Percentiles rank a stretch among this genome's conserved stretches.
phyloP scores from a whole-genome alignment of 2,888 invertebrate genomes.

The Drosophila nr. fundita region DNA sequence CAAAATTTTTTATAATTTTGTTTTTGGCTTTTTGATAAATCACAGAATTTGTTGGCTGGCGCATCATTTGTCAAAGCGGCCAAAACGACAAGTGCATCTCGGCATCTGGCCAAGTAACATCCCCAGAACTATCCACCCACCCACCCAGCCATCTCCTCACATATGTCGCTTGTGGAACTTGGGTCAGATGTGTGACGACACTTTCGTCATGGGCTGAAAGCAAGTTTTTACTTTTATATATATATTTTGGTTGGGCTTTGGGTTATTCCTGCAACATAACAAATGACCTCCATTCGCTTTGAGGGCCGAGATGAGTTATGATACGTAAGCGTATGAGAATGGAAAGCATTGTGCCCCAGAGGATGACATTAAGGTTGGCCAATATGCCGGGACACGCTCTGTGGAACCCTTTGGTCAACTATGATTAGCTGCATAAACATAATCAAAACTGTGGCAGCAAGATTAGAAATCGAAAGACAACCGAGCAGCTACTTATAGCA shows the following conservation, averaged over 20 bases:
- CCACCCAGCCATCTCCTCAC: slow-evolving; percentile 33
- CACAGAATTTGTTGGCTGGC: slow-evolving; percentile 52
- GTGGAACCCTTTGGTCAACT: slow-evolving; percentile 61
- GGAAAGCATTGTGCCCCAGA: slow-evolving; percentile 28
- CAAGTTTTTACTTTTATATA: neutral
- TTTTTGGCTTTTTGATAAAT: slow-evolving; percentile 68
- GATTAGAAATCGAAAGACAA: neutral
- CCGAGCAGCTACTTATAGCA: neutral
- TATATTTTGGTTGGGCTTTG: neutral
- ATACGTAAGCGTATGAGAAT: slow-evolving; percentile 29
- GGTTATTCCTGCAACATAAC: slow-evolving; percentile 47
- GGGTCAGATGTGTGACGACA: slow-evolving; percentile 67
- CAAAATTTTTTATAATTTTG: slow-evolving; percentile 41
- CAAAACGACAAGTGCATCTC: slow-evolving; percentile 45
- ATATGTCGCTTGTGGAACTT: slow-evolving; percentile 44
- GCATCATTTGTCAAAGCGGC: slow-evolving; percentile 67
- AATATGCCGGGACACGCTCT: slow-evolving; percentile 68
- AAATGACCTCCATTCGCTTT: slow-evolving; percentile 63
- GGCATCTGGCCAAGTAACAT: slow-evolving; percentile 35
- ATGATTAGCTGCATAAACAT: slow-evolving; percentile 53
- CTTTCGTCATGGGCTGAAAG: slow-evolving; percentile 67
- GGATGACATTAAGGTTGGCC: slow-evolving; percentile 38
- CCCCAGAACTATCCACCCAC: slow-evolving; percentile 50
- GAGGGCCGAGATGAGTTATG: slow-evolving; percentile 67
- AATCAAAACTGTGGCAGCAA: slow-evolving; percentile 29